phyloP scores from a whole-genome alignment of 2,113 vertebrate species.

The Bolborhynchus lineola region DNA sequence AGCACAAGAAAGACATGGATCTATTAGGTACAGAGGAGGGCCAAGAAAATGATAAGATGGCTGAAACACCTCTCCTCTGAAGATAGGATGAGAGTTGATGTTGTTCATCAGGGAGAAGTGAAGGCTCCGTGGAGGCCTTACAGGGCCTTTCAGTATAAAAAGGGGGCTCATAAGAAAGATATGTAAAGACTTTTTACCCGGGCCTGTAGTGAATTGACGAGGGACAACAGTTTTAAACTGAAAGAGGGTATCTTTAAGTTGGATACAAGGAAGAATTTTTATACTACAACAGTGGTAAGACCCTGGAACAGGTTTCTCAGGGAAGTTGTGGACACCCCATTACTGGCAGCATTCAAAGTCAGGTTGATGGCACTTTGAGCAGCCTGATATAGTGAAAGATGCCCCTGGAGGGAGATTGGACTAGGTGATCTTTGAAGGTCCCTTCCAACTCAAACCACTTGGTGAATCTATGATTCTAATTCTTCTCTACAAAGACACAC shows the following conservation, averaged over 20 bases:
- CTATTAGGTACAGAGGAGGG: not conserved
- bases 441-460: not conserved
- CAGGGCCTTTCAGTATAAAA: not conserved
- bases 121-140: not conserved
- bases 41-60: not conserved
- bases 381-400: not conserved
- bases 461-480: not conserved
- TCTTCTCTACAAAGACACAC: not conserved
- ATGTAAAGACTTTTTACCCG: not conserved
- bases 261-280: not conserved
- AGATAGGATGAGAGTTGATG: not conserved
- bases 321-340: not conserved
- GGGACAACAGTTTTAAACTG: not conserved
- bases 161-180: not conserved
- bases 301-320: not conserved
- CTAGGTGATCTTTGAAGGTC: not conserved
- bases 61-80: not conserved
- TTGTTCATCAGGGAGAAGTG: not conserved
- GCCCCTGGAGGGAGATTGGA: rapidly evolving
- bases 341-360: not conserved
- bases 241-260: not conserved
- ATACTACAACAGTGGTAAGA: rapidly evolving
- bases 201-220: not conserved
- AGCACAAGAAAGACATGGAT: not conserved
- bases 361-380: not conserved